phyloP scores from a whole-genome alignment of 2,888 invertebrate genomes.

The Tolmerus cingulatus region DNA sequence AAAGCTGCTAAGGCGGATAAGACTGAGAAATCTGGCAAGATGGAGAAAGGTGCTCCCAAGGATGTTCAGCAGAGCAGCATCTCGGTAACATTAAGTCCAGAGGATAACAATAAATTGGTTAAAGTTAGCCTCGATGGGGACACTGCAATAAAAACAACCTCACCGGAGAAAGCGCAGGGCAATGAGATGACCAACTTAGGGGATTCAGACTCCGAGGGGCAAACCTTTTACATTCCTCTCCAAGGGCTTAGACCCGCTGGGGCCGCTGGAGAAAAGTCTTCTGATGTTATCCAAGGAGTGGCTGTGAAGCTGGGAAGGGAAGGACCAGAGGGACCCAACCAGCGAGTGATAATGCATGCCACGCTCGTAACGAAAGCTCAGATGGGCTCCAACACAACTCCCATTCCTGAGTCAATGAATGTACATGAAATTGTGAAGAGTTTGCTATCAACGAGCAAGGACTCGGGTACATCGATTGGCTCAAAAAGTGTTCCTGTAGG shows the following conservation, averaged over 20 bases:
- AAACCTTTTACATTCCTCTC: constrained; percentile 72
- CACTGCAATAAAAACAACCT: constrained; percentile 50
- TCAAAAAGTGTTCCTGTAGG: constrained; percentile 64
- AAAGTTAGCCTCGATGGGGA: constrained; percentile 67
- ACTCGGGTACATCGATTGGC: constrained; percentile 40
- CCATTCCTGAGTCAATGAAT: constrained; percentile 60
- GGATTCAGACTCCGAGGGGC: constrained; percentile 67
- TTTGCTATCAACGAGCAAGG: constrained; percentile 54
- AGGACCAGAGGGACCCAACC: constrained; percentile 70
- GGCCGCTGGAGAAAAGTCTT: constrained; percentile 54
- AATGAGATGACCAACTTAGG: constrained; percentile 57
- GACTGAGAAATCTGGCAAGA: constrained; percentile 51
- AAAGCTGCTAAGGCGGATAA: constrained; percentile 47
- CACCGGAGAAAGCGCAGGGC: constrained; percentile 38
- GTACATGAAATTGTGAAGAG: constrained; percentile 62
- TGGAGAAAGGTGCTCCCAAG: constrained; percentile 55
- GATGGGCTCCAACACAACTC: constrained; percentile 61
- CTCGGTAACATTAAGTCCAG: constrained; percentile 61
- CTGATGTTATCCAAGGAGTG: constrained; percentile 69
- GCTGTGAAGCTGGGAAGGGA: constrained; percentile 72
- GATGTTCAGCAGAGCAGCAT: constrained; percentile 52
- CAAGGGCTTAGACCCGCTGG: constrained; percentile 63
- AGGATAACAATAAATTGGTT: constrained; percentile 65
- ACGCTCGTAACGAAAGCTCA: constrained; percentile 71
- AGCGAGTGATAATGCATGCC: constrained; percentile 70